Conservation (phyloP, 2,113 vertebrate genomes). For the Perca fluviatilis region DNA sequence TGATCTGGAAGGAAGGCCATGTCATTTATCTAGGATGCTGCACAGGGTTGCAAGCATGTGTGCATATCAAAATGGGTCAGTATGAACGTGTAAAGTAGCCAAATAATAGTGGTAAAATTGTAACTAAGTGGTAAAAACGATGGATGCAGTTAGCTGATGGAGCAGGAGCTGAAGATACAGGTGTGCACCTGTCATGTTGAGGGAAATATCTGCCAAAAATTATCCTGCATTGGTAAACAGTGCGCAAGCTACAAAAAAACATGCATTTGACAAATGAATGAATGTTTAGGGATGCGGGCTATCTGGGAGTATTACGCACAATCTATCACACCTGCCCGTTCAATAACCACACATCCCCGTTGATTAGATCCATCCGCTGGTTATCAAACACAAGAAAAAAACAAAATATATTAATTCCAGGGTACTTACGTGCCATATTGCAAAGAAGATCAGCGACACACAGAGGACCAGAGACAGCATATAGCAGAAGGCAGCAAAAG, state of each 20-base stretch:
- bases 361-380: neutral
- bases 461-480: slow-evolving; percentile 97
- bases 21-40: slow-evolving; percentile 57
- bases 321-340: slow-evolving; percentile 31
- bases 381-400: neutral
- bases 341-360: neutral
- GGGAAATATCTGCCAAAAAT: neutral
- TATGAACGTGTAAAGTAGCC: neutral
- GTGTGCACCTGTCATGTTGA: slow-evolving; percentile 37
- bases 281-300: neutral
- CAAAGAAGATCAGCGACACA: slow-evolving; percentile 97
- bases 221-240: neutral
- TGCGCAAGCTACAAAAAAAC: neutral
- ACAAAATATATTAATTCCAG: neutral
- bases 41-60: slow-evolving; percentile 5
- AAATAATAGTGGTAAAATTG: neutral
- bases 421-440: slow-evolving; percentile 97
- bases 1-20: slow-evolving; percentile 49
- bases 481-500: slow-evolving; percentile 98
- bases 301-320: neutral
- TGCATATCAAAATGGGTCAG: slow-evolving; percentile 46
- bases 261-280: neutral
- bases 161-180: slow-evolving; percentile 25
- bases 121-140: neutral
- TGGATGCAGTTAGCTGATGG: neutral